Evolutionary conservation across 1,140 invertebrate species (phyloP), one percentile per base, ranked within the genome.

Genomic region (Neodiprion virginianus): DNA sequence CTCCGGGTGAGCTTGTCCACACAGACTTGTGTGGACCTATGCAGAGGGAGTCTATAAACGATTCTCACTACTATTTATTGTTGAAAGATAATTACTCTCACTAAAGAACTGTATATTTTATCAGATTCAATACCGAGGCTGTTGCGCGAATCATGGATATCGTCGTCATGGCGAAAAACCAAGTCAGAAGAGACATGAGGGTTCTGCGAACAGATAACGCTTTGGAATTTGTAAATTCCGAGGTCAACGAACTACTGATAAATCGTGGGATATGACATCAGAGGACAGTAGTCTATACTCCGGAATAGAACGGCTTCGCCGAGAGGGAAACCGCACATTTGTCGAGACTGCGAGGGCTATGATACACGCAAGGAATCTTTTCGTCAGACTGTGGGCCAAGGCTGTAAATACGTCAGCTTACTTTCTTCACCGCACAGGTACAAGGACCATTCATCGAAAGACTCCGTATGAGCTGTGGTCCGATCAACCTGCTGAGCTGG

Each of bases 1-100:
- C 75, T 69, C 65, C 78, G 40, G 83, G 85, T 72, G 85, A 89
- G 72, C 48, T 88, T 12, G 84, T 90, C 61, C 86, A 89, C 76
- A 79, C 77, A 9, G 88, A 90, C 82, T 77, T 88, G 0, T 87
- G 87, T 74, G 88, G 88, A 1, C 86, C 88, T 14, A 88, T 90
- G 81, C 75, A 85, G 48, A 75, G 72, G 17, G 72, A 70, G 14
- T 89, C 86, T 1, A 28, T 85, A 21, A 79, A 81, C 12, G 82
- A 84, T 1, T 17, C 79, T 0, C 77, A 78, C 71, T 89, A 86
- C 73, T 87, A 86, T 69, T 66, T 88, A 8, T 17, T 79, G 7
- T 79, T 89, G 7, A 89, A 87, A 67, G 88, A 90, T 78, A 85
- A 90, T 69, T 84, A 77, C 74, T 85, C 85, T 23, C 77, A 82